These are phyloP conservation scores for Pituophis catenifer DNA, from an alignment of 2,113 vertebrate species.

Conservation along the genomic window DNA sequence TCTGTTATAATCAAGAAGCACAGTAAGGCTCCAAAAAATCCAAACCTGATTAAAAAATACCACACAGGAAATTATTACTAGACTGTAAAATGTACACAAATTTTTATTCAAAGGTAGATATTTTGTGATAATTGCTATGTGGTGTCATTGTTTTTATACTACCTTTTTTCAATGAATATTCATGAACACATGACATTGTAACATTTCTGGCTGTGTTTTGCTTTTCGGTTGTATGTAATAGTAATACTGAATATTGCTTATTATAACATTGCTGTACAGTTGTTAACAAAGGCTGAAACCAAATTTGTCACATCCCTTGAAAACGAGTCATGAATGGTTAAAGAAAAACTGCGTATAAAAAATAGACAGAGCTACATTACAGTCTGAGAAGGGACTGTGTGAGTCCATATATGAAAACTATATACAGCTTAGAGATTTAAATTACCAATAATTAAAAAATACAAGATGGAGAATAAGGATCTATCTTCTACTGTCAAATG, in stretches of 20 bases:
- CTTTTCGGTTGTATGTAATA: neutral
- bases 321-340: neutral
- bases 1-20: constrained; percentile 13
- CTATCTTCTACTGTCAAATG: neutral
- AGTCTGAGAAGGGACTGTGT: neutral
- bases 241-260: neutral
- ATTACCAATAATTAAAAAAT: neutral
- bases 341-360: neutral
- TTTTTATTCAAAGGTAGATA: neutral
- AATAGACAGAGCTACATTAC: neutral
- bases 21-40: neutral
- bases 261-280: neutral
- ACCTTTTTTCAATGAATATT: neutral
- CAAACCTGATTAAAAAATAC: neutral
- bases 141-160: neutral
- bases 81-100: neutral
- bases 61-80: neutral
- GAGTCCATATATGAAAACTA: neutral
- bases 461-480: neutral
- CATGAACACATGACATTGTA: neutral
- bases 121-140: neutral
- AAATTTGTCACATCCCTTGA: neutral
- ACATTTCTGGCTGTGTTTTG: neutral
- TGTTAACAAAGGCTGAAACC: neutral
- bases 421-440: neutral